These are phyloP conservation scores for Cricetomys ansorgei DNA, from an alignment of 2,113 vertebrate genomes.

Conservation along the genomic window DNA sequence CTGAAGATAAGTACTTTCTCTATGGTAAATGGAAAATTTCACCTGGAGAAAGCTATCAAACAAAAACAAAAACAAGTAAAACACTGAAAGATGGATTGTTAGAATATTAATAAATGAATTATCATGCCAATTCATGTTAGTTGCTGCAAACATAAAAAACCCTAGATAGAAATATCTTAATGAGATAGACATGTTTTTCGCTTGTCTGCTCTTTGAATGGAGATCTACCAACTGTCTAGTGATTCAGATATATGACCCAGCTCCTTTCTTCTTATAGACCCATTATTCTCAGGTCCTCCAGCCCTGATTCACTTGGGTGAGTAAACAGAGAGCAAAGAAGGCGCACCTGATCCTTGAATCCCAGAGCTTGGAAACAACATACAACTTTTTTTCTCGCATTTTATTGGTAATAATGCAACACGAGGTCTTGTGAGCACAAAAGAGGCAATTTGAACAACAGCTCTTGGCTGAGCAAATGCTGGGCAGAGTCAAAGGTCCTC, in stretches of 20 bases:
- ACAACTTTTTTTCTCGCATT: background rate
- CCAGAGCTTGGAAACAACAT: background rate
- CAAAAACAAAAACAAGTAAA: background rate
- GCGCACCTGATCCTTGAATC: background rate
- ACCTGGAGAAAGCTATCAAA: background rate
- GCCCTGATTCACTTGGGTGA: background rate
- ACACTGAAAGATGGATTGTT: background rate
- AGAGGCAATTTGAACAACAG: background rate
- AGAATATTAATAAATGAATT: background rate
- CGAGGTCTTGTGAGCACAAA: background rate
- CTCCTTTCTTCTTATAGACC: background rate
- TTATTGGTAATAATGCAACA: background rate
- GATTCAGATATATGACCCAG: background rate
- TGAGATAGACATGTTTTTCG: background rate
- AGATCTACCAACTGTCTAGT: background rate
- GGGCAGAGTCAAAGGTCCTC: background rate
- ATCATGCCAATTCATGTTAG: background rate
- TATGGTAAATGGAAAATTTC: background rate
- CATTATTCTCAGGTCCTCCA: background rate
- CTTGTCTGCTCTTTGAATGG: background rate
- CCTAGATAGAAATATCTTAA: background rate
- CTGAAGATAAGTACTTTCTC: background rate
- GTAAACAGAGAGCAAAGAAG: background rate
- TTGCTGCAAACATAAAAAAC: background rate
- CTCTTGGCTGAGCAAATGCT: background rate